A percentile compares a stretch with the other conserved stretches of the same genome.
Evolutionary conservation across 2,797 vertebrate species (phyloP).

Genomic region (Lophius americanus): DNA sequence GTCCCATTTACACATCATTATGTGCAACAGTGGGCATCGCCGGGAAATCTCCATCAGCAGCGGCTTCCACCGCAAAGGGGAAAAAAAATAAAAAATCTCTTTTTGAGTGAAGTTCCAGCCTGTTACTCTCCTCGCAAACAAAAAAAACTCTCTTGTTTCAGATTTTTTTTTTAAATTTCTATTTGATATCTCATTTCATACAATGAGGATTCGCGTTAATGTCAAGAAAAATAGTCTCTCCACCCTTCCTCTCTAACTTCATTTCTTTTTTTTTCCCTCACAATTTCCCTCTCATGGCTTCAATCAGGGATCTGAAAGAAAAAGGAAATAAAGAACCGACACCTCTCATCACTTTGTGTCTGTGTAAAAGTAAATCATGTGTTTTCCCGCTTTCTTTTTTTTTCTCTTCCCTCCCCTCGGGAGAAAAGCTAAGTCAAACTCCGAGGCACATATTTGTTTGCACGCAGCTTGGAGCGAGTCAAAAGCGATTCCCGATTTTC

Average conservation of each 20-base stretch:
- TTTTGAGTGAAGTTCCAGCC: constrained; percentile 32
- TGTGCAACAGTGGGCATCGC: constrained; percentile 65
- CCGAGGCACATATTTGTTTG: constrained; percentile 12
- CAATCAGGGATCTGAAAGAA: constrained; percentile 44
- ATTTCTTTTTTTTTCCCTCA: constrained; percentile 13
- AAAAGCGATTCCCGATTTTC: neutral
- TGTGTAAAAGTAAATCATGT: constrained; percentile 35
- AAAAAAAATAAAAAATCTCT: constrained; percentile 21
- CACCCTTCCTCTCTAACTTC: constrained; percentile 22
- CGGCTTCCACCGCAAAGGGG: constrained; percentile 39
- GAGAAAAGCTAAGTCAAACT: constrained; percentile 24
- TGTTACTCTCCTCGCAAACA: constrained; percentile 6
- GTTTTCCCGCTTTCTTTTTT: too few relatives aligned
- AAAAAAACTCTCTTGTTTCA: constrained; percentile 10
- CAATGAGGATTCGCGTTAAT: constrained; percentile 27
- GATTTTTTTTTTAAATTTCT: constrained; percentile 24
- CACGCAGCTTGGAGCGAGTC: constrained; percentile 10
- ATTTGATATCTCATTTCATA: constrained; percentile 16
- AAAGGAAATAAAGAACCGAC: too few relatives aligned
- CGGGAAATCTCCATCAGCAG: constrained; percentile 63
- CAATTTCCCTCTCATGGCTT: constrained; percentile 30
- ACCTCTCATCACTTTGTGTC: constrained; percentile 32
- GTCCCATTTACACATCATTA: constrained; percentile 75
- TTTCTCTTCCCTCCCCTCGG: neutral
- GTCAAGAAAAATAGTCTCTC: constrained; percentile 31